These are phyloP conservation scores for Melanerpes formicivorus DNA, from an alignment of 2,113 vertebrate species.

Conservation along the genomic window DNA sequence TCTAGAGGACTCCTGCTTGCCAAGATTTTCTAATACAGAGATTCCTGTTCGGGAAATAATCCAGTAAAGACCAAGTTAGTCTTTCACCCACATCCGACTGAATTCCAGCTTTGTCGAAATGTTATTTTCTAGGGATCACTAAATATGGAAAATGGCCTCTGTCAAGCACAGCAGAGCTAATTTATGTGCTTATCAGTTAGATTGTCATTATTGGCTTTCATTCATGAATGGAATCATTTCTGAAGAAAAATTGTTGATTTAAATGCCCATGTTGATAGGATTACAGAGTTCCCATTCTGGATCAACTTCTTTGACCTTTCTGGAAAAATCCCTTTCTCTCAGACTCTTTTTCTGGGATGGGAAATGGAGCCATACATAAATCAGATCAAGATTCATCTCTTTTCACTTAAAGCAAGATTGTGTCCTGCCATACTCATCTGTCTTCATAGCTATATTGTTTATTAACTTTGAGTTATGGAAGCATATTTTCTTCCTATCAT, in stretches of 20 bases:
- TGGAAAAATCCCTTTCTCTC: conserved; percentile 24
- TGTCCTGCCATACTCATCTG: neutral
- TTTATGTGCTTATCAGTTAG: neutral
- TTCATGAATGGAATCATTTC: conserved; percentile 28
- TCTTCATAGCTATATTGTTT: neutral
- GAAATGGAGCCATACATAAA: neutral
- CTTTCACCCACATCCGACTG: conserved; percentile 1
- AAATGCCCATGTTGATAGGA: neutral
- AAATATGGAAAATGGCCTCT: conserved; percentile 17
- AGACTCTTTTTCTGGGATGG: neutral
- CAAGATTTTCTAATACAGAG: neutral
- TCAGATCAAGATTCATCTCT: neutral
- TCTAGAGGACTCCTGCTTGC: neutral
- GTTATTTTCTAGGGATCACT: neutral
- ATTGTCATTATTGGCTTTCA: conserved; percentile 28
- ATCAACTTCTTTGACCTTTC: conserved; percentile 3
- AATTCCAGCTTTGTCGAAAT: neutral
- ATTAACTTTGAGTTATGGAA: neutral
- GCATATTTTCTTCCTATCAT: neutral
- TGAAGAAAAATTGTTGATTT: neutral
- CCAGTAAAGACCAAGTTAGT: neutral
- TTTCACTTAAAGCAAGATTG: neutral
- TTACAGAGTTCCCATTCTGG: neutral
- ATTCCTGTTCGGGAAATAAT: neutral
- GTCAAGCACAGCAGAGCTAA: neutral